phyloP scores from a whole-genome alignment of 2,797 vertebrate genomes.

The Sparidentex hasta region DNA sequence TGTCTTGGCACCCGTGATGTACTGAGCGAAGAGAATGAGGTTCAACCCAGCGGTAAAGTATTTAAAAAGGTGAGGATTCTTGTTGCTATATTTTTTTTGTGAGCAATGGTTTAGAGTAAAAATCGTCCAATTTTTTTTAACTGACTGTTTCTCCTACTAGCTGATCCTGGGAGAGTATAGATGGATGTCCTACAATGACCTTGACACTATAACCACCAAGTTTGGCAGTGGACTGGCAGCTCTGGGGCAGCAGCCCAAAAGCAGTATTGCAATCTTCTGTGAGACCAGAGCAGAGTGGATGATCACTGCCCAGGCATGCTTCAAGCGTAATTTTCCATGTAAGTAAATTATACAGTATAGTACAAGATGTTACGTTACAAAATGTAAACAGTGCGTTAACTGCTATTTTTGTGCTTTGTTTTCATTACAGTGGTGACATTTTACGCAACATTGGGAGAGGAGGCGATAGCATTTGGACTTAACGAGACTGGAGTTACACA shows the following conservation, averaged over 20 bases:
- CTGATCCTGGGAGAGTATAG: conserved; percentile 93
- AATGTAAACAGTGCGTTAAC: neutral
- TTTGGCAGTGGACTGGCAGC: conserved; percentile 92
- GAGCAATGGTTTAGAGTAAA: neutral
- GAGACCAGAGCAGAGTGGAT: conserved; percentile 99
- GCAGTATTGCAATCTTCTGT: conserved; percentile 94
- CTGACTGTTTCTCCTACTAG: conserved; percentile 72
- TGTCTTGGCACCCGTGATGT: conserved; percentile 94
- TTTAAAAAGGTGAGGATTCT: conserved; percentile 94
- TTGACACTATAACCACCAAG: conserved; percentile 84
- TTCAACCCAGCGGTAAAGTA: conserved; percentile 94
- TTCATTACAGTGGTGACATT: conserved; percentile 92
- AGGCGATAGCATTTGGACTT: conserved; percentile 93
- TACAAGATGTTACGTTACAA: neutral
- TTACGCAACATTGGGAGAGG: conserved; percentile 96
- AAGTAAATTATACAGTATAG: conserved; percentile 53
- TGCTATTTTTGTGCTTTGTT: conserved; percentile 13
- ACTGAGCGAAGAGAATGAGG: conserved; percentile 95
- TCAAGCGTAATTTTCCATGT: conserved; percentile 96
- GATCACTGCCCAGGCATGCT: conserved; percentile 95
- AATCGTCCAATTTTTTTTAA: neutral
- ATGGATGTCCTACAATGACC: conserved; percentile 93
- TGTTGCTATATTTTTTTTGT: neutral
- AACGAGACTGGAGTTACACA: conserved; percentile 94
- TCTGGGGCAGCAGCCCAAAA: conserved; percentile 91